Evolutionary conservation across 2,888 invertebrate genomes (phyloP), one percentile per base, ranked within the genome.

Genomic region (Griposia aprilina): DNA sequence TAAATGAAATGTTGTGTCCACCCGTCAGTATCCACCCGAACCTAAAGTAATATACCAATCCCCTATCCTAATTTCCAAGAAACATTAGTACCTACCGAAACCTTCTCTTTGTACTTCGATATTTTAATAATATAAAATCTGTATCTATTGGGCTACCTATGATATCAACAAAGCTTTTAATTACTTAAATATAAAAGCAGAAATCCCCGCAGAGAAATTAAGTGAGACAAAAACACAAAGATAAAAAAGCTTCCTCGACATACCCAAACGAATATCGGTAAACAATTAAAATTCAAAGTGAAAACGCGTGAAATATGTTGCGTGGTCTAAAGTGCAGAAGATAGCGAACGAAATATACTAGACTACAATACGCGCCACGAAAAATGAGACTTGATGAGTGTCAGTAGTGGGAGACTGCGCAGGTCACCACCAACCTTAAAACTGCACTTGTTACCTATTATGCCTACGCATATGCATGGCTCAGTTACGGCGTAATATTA

Each of bases 281-380:
- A 92, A 91, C 92, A 91, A 91, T 92, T 92, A 92, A 92, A 92
- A 90, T 88, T 90, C 90, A 87, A 84, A 84, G 80, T 59, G 69
- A 88, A 87, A 90, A 84, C 82, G 81, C 80, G 79, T 91, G 88
- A 91, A 86, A 89, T 89, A 90, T 88, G 75, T 5, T 41, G 20
- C 26, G 57, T 67, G 82, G 83, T 68, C 11, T 72, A 87, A 87
- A 80, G 1, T n/a, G 69, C 48, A 68, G 60, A n/a, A 63, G 50
- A 68, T 48, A 60, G 60, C 59, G 65, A 57, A 1, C 7, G 23
- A 26, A 17, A 65, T 55, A 26, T 55, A 41, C 5, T 52, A 30
- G 36, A 30, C 20, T 36, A 36, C 30, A 36, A 36, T 36, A 36
- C 30, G 30, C 3, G 30, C 30, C 30, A 36, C 30, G 30, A 36